Evolutionary conservation across 2,113 vertebrate genomes (phyloP).

Genomic region (Malurus elegans): DNA sequence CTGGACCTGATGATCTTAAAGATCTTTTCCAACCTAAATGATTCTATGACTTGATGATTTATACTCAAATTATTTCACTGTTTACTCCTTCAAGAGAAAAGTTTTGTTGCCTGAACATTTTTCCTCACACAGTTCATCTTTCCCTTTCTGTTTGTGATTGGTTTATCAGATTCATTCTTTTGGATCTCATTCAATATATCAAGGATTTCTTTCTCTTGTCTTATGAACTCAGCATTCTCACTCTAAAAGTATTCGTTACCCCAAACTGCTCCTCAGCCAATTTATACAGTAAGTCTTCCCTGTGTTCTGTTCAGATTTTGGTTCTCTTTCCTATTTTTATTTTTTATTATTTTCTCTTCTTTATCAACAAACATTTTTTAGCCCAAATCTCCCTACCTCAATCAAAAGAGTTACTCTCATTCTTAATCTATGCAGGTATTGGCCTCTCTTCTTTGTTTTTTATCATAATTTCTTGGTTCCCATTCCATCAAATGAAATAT

Average conservation of each 20-base stretch:
- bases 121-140: neutral
- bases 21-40: neutral
- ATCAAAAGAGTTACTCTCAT: neutral
- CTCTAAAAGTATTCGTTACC: neutral
- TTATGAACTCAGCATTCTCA: neutral
- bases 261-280: neutral
- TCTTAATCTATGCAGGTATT: neutral
- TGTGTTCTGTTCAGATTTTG: neutral
- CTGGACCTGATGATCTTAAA: neutral
- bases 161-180: neutral
- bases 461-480: neutral
- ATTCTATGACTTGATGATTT: neutral
- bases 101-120: neutral
- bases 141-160: neutral
- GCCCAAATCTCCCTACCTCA: neutral
- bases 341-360: neutral
- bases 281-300: neutral
- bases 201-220: neutral
- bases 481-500: neutral
- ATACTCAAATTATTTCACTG: neutral
- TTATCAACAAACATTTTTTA: neutral
- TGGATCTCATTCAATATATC: neutral
- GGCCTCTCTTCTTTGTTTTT: neutral
- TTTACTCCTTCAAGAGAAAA: neutral
- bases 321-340: neutral